Evolutionary conservation across 2,797 vertebrate genomes (phyloP), one percentile per base, ranked within the genome.

Genomic region (Euthynnus affinis): DNA sequence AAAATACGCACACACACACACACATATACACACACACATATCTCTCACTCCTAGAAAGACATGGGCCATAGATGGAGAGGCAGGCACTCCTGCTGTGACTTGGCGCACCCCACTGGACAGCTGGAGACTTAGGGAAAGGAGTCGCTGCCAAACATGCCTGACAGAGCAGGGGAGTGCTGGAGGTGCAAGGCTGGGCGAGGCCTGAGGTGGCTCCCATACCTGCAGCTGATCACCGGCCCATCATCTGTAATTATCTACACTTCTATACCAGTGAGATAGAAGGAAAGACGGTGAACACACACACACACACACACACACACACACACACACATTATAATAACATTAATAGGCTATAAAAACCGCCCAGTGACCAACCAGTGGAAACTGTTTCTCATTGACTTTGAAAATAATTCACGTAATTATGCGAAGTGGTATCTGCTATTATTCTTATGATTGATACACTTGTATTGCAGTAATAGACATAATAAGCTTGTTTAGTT

Each of bases 21-120:
- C 72, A 56, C 74, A 57, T 60, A 72, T 69, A 67, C 65, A 78
- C 79, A 74, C 61, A 29, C 87, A 67, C 59, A 71, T 48, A 69
- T 68, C 79, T 79, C 80, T 62, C 81, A 80, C 84, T 89, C 90
- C 88, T 89, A 90, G 89, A 94, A 95, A 95, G 93, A 94, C 90
- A 92, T 4, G 84, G 92, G 93, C 94, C 91, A 92, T 95, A 91
- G 92, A 94, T 94, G 93, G 94, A 92, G 95, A 94, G 95, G 94
- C 96, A 96, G 96, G 96, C 93, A 93, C 95, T 96, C 97, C 96
- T 96, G 96, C 97, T 98, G 97, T 96, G 97, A 96, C 96, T 98
- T 99, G 97, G 97, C 98, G 95, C 94, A 95, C 95, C 96, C 97
- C 87, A 27, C 93, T 93, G 96, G 97, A 98, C 97, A 98, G 96